Base-by-base conservation (phyloP, 1,140 invertebrate species). In the Anagrus nilaparvatae region DNA sequence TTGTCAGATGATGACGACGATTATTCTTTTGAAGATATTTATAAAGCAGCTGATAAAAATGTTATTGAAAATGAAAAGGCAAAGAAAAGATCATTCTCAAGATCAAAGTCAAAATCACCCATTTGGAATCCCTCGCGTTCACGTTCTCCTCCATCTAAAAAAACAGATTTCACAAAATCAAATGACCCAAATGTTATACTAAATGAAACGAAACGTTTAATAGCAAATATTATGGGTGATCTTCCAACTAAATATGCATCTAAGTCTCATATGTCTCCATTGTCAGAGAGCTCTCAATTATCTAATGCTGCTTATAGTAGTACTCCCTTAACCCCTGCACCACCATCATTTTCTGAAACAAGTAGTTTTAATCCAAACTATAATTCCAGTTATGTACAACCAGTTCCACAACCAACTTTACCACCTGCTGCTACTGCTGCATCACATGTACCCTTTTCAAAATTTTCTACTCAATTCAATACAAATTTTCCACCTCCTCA, bases 11-110 rank as follows among this genome's bases (percentile, higher is more conserved):
- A 78, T 24, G 76, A 78, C 42, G 78, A 80, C 47, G 78, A 81
- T 58, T 82, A 81, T 49, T 72, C 70, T 7, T 79, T 74, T 46
- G 79, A 81, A 42, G 79, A 81, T 51, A 72, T 81, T 32, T 77
- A 78, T 35, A 76, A 78, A 56, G 74, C 75, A 3, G 76, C 73
- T 0, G 67, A 69, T 16, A 75, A 76, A 48, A 78, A 78, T 50
- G 68, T 78, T 0, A 70, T 55, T 29, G 72, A 76, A 33, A 73
- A 63, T 34, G 67, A 71, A 33, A 67, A 60, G 44, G 61, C 59
- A 35, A 64, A 63, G 31, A 60, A 54, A 39, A 53, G 47, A n/a
- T 53, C 53, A 0, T 48, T 40, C 16, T 49, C 45, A 0, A 54
- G 56, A 5, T 56, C 56, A 3, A 59, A 52, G 9, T 58, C 54